Evolutionary conservation across 64 coral and sea anemone genomes (phyloP).

Genomic region (Porites lutea): DNA sequence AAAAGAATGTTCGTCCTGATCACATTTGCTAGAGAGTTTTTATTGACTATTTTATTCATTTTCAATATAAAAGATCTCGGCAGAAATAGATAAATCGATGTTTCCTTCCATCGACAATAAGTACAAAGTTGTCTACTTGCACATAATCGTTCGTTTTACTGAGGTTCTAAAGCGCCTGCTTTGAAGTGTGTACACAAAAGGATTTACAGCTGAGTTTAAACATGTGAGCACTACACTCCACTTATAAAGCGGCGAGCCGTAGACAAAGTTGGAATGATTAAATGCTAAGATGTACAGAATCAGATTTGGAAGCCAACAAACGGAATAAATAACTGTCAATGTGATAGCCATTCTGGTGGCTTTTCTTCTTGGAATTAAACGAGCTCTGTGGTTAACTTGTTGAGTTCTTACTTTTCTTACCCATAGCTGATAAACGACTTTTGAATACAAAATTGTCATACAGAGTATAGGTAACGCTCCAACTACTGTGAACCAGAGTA

Average conservation of each 20-base stretch:
- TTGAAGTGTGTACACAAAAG: slow-evolving; percentile 86
- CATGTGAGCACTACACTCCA: slow-evolving; percentile 61
- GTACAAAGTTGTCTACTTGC: background rate
- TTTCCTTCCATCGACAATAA: too few relatives aligned
- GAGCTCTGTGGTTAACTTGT: background rate
- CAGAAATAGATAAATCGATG: too few relatives aligned
- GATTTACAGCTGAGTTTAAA: slow-evolving; percentile 77
- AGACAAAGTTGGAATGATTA: slow-evolving; percentile 27
- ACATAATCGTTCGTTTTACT: slow-evolving; percentile 41
- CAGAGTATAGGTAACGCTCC: background rate
- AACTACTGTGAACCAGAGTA: slow-evolving; percentile 25
- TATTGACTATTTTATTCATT: too few relatives aligned
- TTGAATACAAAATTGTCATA: slow-evolving; percentile 24
- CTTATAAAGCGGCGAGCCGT: slow-evolving; percentile 65
- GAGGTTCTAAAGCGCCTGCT: slow-evolving; percentile 74
- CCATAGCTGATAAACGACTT: slow-evolving; percentile 32
- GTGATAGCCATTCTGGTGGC: slow-evolving; percentile 67
- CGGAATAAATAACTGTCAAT: slow-evolving; percentile 56
- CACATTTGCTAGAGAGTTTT: too few relatives aligned
- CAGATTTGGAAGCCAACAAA: slow-evolving; percentile 75
- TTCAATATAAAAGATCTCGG: too few relatives aligned
- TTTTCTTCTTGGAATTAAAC: slow-evolving; percentile 45
- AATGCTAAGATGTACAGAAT: slow-evolving; percentile 70
- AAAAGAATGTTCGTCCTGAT: too few relatives aligned
- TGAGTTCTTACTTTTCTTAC: background rate